Conservation (phyloP, 2,797 vertebrate species). For the Tinamus major region DNA sequence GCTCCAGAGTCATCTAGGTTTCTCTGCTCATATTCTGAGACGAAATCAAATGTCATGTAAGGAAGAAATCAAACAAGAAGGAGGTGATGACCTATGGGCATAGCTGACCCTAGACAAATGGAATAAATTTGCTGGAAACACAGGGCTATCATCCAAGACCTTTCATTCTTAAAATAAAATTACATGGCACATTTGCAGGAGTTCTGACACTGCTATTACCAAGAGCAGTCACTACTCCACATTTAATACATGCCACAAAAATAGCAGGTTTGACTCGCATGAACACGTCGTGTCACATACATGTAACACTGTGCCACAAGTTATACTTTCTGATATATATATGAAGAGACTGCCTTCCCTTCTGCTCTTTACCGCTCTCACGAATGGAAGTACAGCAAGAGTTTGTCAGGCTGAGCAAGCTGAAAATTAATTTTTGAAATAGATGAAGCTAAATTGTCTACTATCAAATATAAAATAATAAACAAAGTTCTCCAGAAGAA, state of each 20-base stretch:
- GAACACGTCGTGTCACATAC: slow-evolving; percentile 17
- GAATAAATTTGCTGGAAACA: slow-evolving; percentile 66
- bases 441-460: not conserved
- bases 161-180: slow-evolving; percentile 68
- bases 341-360: not conserved
- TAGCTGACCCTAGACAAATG: slow-evolving; percentile 61
- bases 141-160: slow-evolving; percentile 49
- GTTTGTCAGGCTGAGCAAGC: slow-evolving; percentile 8
- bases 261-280: slow-evolving; percentile 23
- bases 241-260: slow-evolving; percentile 48
- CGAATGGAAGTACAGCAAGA: not conserved
- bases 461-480: not conserved
- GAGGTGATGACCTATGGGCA: slow-evolving; percentile 24
- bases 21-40: slow-evolving; percentile 35
- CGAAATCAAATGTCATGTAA: slow-evolving; percentile 60
- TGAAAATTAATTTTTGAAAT: slow-evolving; percentile 12
- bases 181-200: slow-evolving; percentile 51
- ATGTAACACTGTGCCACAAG: not conserved
- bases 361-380: not conserved
- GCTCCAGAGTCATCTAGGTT: slow-evolving; percentile 21
- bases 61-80: slow-evolving; percentile 67
- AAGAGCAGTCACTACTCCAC: slow-evolving; percentile 43
- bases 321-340: not conserved
- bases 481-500: not conserved
- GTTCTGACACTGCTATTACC: slow-evolving; percentile 27